A percentile compares a stretch with the other conserved stretches of the same genome.
phyloP scores from a whole-genome alignment of 2,113 vertebrate genomes.

The Deroptyus accipitrinus region DNA sequence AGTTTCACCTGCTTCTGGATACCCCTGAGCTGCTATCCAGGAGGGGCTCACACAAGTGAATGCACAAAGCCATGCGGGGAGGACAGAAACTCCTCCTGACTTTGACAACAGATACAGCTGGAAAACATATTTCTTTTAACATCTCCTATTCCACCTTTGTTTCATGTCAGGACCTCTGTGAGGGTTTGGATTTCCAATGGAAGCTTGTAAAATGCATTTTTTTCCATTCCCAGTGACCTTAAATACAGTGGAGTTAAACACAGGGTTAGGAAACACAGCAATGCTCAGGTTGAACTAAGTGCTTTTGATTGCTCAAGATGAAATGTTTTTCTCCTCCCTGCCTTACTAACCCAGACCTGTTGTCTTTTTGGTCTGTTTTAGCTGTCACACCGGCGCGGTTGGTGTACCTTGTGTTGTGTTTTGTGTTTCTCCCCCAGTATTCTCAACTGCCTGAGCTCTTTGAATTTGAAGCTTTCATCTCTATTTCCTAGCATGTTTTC shows the following conservation, averaged over 20 bases:
- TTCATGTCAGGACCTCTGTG: not conserved
- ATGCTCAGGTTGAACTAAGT: not conserved
- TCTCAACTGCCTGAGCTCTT: not conserved
- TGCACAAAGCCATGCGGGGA: not conserved
- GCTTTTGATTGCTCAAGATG: constrained; percentile 29
- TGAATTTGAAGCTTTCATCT: not conserved
- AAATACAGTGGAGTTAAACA: not conserved
- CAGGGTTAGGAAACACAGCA: not conserved
- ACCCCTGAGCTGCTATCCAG: not conserved
- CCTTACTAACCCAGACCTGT: not conserved
- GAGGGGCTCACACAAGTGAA: not conserved
- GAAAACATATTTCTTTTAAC: not conserved
- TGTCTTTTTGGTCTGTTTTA: not conserved
- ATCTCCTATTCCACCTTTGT: not conserved
- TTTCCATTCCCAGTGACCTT: not conserved
- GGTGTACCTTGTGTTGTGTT: not conserved
- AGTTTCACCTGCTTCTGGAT: not conserved
- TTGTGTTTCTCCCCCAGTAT: accelerated
- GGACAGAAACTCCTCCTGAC: not conserved
- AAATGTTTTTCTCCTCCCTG: not conserved
- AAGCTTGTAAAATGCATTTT: not conserved
- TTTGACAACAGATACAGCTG: not conserved
- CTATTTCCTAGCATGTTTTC: not conserved
- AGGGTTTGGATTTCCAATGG: not conserved
- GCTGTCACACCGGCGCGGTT: not conserved